Evolutionary conservation across 2,797 vertebrate genomes (phyloP), one percentile per base, ranked within the genome.

Genomic region (Cyprinella venusta): DNA sequence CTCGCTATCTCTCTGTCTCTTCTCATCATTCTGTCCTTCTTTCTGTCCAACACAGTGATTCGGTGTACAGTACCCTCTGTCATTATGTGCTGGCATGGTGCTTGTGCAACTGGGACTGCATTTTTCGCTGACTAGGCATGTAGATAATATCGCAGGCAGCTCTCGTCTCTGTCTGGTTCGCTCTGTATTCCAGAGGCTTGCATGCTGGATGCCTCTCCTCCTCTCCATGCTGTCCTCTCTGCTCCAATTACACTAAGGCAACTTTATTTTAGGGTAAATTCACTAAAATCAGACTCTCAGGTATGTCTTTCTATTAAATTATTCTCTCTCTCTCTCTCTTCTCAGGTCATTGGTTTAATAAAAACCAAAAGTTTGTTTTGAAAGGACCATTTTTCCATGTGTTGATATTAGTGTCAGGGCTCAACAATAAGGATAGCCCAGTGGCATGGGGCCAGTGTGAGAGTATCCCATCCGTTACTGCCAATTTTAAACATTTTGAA

Each of bases 81-180:
- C 97, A 97, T 96, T 96, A 96, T 97, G 97, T 99, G 97, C 97
- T 98, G 98, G 98, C 98, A 99, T 99, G 98, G 96, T 97, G 97
- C 97, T 99, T 98, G 97, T 97, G 95, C 96, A 95, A 95, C 95
- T 97, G 97, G 97, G 96, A 98, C 96, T 98, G 97, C 96, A 94
- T 96, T 97, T 94, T 95, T 96, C 81, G 93, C 94, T 95, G 95
- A 97, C 96, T 94, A 96, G 96, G 97, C 97, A 97, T 96, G 95
- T 93, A 92, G 95, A 97, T 97, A 97, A 98, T 99, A 97, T 97
- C 96, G 97, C 98, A 98, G 97, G 97, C 95, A 96, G 96, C 92
- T 89, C 86, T 88, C 68, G 84, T 86, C 84, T 90, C 83, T 10
- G 8, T 79, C 42, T 61, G 75, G 72, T 82, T 85, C 74, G 67